phyloP scores from a whole-genome alignment of 1,140 invertebrate species.

The Nomia melanderi region DNA sequence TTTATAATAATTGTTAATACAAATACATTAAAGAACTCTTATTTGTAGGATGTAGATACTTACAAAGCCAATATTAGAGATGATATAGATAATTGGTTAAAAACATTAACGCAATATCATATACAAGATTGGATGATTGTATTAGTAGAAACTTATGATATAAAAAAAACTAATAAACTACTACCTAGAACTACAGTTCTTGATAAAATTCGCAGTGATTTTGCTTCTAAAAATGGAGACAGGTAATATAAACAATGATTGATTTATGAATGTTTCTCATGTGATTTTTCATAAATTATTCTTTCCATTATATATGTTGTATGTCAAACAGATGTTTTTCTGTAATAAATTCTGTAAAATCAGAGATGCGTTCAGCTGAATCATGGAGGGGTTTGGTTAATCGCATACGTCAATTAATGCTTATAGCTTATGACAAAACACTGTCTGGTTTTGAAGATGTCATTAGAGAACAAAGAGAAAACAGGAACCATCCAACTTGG shows the following conservation, averaged over 20 bases:
- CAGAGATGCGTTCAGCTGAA: constrained; percentile 92
- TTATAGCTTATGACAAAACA: constrained; percentile 93
- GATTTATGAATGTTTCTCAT: background rate
- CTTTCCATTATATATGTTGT: constrained; percentile 10
- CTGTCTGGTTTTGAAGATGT: constrained; percentile 94
- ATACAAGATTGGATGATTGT: constrained; percentile 97
- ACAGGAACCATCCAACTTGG: constrained; percentile 94
- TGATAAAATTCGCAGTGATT: constrained; percentile 96
- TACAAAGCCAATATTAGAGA: constrained; percentile 93
- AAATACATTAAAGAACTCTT: background rate
- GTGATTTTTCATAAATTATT: background rate
- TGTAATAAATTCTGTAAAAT: constrained; percentile 93
- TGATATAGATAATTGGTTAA: constrained; percentile 94
- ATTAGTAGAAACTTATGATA: constrained; percentile 95
- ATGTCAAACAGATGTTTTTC: constrained; percentile 89
- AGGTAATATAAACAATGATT: constrained; percentile 80
- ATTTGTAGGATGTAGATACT: constrained; percentile 91
- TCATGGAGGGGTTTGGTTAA: constrained; percentile 93
- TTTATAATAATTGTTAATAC: constrained; percentile 11
- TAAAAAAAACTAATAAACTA: constrained; percentile 94
- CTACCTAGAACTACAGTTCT: constrained; percentile 95
- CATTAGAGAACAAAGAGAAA: constrained; percentile 94
- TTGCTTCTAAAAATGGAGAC: constrained; percentile 93
- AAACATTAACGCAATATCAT: constrained; percentile 86
- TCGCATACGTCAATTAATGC: constrained; percentile 90